Conservation (phyloP, 2,888 invertebrate genomes). For the Parelbella ahira region DNA sequence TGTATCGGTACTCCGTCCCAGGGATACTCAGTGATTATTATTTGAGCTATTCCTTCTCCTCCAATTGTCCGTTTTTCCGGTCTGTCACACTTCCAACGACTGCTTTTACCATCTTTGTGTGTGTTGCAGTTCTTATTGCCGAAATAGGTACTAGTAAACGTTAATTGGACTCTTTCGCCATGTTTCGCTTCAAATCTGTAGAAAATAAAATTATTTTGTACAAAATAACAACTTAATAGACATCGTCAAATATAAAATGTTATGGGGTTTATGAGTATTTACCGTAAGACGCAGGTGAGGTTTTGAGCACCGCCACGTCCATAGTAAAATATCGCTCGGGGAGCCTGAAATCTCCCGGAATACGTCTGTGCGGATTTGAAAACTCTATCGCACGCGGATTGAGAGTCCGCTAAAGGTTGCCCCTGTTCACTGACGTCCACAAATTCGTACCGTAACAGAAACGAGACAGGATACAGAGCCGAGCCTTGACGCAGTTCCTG, state of each 20-base stretch:
- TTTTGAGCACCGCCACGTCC: slow-evolving; percentile 90
- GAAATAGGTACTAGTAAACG: slow-evolving; percentile 85
- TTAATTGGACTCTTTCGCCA: slow-evolving; percentile 85
- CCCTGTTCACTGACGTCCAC: slow-evolving; percentile 87
- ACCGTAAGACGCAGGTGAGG: slow-evolving; percentile 86
- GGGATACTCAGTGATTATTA: slow-evolving; percentile 84
- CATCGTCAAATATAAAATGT: no score
- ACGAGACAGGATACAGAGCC: slow-evolving; percentile 87
- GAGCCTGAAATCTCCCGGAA: slow-evolving; percentile 85
- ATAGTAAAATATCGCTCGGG: slow-evolving; percentile 89
- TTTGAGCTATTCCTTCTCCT: slow-evolving; percentile 80
- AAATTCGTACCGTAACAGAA: slow-evolving; percentile 90
- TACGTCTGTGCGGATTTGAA: slow-evolving; percentile 78
- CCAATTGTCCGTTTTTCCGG: slow-evolving; percentile 66
- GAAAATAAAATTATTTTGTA: slow-evolving; percentile 30
- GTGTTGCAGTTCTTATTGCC: slow-evolving; percentile 85
- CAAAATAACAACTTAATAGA: not conserved
- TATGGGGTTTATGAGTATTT: slow-evolving; percentile 29
- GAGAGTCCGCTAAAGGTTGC: slow-evolving; percentile 77
- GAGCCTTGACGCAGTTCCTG: slow-evolving; percentile 87
- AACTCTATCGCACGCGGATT: slow-evolving; percentile 83
- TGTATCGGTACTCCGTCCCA: slow-evolving; percentile 84
- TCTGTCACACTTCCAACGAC: slow-evolving; percentile 85
- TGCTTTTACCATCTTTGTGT: slow-evolving; percentile 83
- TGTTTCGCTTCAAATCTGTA: slow-evolving; percentile 84